Base-by-base conservation (phyloP, 2,888 invertebrate genomes). In the Cistogaster globosa region DNA sequence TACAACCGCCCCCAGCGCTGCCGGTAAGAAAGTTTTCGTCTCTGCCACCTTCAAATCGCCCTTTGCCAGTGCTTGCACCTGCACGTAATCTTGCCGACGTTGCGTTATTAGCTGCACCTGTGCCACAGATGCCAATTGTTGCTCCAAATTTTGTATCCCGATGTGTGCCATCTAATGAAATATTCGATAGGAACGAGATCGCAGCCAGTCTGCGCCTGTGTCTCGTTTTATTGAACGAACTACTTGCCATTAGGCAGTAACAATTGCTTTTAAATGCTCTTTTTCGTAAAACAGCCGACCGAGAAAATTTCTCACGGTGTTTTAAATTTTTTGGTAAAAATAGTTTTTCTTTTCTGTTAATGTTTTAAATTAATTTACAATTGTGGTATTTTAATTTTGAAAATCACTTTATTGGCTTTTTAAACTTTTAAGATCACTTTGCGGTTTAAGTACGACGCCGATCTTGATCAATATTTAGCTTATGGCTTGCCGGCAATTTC, bases 121-220 rank as follows among this genome's bases (percentile, higher is more conserved):
- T 89, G 87, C 84, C 84, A 83, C 92, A 90, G 89, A 91, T 91
- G 89, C 92, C 92, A 89, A 91, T 91, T 89, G 92, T 91, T 88
- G 92, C 89, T 87, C 92, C 93, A 90, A 95, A 92, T 92, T 94
- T 95, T 84, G 95, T 95, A 92, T 96, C 96, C 91, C 95, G 95
- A 93, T 96, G 96, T 89, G 96, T 96, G 88, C 98, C 98, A 94
- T 98, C 98, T 87, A 98, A 94, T 86, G 98, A 98, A 92, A 99
- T 98, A 93, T 98, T 98, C 75, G 98, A 96, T 89, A 99, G 94
- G 94, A 98, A 99, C 91, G 97, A 97, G 90, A 98, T 95, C 88
- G 98, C 98, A 91, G 98, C 97, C 89, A 98, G 95, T 93, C 97
- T 95, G 93, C 97, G 95, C 91, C 97, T 95, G 90, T 96, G 96